Base-by-base conservation (phyloP, 2,797 vertebrate genomes). In the Arctocebus calabarensis region DNA sequence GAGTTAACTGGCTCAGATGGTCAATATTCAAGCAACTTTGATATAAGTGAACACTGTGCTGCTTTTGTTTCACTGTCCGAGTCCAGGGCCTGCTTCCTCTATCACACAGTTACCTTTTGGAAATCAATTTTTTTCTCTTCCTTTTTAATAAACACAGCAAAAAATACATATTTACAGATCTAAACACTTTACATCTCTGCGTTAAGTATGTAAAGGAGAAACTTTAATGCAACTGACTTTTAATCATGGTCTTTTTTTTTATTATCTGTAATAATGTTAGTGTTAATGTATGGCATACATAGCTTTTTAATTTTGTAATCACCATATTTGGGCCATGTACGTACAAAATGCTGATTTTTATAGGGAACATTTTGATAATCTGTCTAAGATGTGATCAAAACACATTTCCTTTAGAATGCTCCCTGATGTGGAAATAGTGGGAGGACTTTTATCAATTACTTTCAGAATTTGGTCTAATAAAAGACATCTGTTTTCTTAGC, bases 401-500 rank as follows among this genome's bases (percentile, higher is more conserved):
- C 32, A 8, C 4, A 1, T 71, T 71, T 19, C 32, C 23, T 40
- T 91, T 48, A 23, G 74, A 61, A 62, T 61, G 40, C 25, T 64
- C n/a, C 32, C 34, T 40, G 37, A 79, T 14, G 25, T 37, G 22
- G 73, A 86, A 55, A 32, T 57, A 23, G 22, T 13, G 1, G 34
- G 34, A 23, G 25, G 19, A 52, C 23, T n/a, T 52, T 88, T 40
- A 48, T 64, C 45, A 32, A 29, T 70, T 70, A 25, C 43, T 74
- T 85, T 81, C 43, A 87, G 55, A 81, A 62, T 88, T 89, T 79
- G 11, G 43, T 37, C 37, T 74, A 52, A 71, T 92, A 45, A 75
- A 55, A 93, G 78, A 45, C 45, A 61, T 52, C 66, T 92, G 40
- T 77, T 87, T 91, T 70, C 40, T 29, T 90, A 96, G 64, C 70